These are phyloP conservation scores for Zoanthus solanderi DNA, from an alignment of 92 coral and sea anemone genomes.

Conservation along the genomic window DNA sequence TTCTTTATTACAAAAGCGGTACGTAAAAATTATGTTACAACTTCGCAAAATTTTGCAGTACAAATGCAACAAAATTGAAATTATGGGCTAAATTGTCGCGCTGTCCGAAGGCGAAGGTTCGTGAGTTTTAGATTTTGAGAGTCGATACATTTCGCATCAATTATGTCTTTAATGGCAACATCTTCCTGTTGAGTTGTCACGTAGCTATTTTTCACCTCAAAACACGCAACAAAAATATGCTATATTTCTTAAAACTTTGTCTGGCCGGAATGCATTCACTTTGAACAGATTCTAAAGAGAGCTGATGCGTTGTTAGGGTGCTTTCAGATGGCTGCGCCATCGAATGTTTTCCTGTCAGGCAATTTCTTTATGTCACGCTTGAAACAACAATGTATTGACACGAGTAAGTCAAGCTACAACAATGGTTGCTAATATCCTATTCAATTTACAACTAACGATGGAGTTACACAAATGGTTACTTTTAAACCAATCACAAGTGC, in stretches of 20 bases:
- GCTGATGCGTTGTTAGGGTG: not conserved
- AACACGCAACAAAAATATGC: not conserved
- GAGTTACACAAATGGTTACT: not conserved
- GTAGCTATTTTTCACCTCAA: not conserved
- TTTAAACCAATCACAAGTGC: constrained; percentile 13
- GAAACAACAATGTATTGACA: constrained; percentile 39
- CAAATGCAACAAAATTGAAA: too few species aligned
- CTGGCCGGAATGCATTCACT: not conserved
- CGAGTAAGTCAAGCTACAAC: constrained; percentile 33
- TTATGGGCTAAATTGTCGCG: too few species aligned
- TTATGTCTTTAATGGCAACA: not conserved
- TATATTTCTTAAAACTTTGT: not conserved
- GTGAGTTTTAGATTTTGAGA: constrained; percentile 4
- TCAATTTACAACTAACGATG: constrained; percentile 16
- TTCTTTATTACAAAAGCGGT: too few species aligned
- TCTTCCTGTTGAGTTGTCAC: not conserved
- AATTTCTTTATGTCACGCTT: constrained; percentile 33
- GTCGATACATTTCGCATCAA: constrained; percentile 15
- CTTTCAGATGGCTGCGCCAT: constrained; percentile 19
- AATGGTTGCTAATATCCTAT: constrained; percentile 8
- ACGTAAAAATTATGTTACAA: too few species aligned
- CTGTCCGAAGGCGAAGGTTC: not conserved
- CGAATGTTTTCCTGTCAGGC: constrained; percentile 26
- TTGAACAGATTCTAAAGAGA: not conserved
- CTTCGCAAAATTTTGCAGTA: too few species aligned